These are phyloP conservation scores for Girardia tigrina DNA, from an alignment of 2,888 invertebrate genomes.

Conservation along the genomic window DNA sequence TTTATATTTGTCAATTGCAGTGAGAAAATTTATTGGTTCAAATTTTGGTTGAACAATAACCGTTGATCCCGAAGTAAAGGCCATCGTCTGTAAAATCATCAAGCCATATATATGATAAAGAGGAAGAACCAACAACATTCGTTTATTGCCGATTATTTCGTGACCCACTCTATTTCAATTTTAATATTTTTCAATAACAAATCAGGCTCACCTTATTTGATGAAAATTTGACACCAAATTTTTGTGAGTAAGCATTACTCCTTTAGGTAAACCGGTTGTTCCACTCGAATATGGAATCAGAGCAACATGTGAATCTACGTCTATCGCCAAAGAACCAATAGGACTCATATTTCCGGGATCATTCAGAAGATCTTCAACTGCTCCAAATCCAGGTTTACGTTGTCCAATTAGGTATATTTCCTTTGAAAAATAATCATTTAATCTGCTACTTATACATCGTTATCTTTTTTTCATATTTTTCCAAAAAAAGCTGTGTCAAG, in stretches of 20 bases:
- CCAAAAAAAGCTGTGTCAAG: too few species aligned
- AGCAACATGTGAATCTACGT: slow-evolving; percentile 55
- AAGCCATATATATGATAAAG: not conserved
- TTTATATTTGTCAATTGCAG: not conserved
- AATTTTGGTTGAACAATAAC: not conserved
- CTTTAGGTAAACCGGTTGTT: slow-evolving; percentile 68
- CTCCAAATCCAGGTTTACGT: not conserved
- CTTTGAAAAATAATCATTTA: too few species aligned
- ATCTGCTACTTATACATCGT: too few species aligned
- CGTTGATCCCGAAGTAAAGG: not conserved
- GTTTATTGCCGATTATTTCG: not conserved
- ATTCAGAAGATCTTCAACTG: slow-evolving; percentile 26
- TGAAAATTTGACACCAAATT: slow-evolving; percentile 55
- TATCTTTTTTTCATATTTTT: too few species aligned
- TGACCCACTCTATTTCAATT: not conserved
- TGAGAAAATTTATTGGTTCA: not conserved
- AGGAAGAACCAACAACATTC: not conserved
- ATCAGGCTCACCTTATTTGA: slow-evolving; percentile 40
- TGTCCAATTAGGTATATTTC: not conserved
- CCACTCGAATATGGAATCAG: slow-evolving; percentile 68
- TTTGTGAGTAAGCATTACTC: slow-evolving; percentile 61
- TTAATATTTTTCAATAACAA: not conserved
- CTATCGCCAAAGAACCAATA: slow-evolving; percentile 34
- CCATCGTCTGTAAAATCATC: not conserved
- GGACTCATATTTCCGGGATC: slow-evolving; percentile 37